Evolutionary conservation across 1,140 invertebrate genomes (phyloP).

Genomic region (Mactra quadrangularis): DNA sequence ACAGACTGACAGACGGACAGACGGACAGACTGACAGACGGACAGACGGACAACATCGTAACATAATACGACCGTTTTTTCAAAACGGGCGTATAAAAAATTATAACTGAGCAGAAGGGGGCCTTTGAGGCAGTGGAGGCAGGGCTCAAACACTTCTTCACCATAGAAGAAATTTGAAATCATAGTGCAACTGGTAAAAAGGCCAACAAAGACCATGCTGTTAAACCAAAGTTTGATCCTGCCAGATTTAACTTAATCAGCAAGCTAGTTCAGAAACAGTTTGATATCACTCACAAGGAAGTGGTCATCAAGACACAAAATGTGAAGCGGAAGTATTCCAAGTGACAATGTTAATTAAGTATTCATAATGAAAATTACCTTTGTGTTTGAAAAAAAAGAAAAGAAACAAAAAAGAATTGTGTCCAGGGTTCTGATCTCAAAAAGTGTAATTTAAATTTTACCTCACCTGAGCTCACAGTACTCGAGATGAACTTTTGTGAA

Average conservation of each 20-base stretch:
- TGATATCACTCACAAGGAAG: constrained; percentile 31
- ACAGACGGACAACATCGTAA: too few species aligned
- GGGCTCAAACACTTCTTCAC: constrained; percentile 35
- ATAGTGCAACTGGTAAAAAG: constrained; percentile 25
- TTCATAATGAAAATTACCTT: constrained; percentile 29
- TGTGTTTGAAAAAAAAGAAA: constrained; percentile 27
- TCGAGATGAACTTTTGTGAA: constrained; percentile 30
- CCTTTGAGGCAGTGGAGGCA: constrained; percentile 30
- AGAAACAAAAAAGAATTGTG: constrained; percentile 28
- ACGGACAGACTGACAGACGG: too few species aligned
- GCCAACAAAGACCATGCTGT: constrained; percentile 29
- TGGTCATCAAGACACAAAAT: constrained; percentile 27
- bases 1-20: too few species aligned
- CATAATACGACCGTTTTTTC: too few species aligned
- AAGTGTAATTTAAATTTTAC: constrained; percentile 41
- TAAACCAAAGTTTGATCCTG: constrained; percentile 44
- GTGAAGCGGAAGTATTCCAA: constrained; percentile 28
- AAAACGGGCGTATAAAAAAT: too few species aligned
- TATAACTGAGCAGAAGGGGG: constrained; percentile 37
- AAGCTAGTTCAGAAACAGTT: constrained; percentile 38
- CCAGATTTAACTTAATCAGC: constrained; percentile 29
- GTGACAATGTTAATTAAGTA: constrained; percentile 36
- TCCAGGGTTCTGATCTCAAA: constrained; percentile 35
- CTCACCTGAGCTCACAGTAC: constrained; percentile 27
- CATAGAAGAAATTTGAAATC: constrained; percentile 26